Evolutionary conservation across 2,113 vertebrate species (phyloP), one percentile per base, ranked within the genome.

Genomic region (Helogale parvula): DNA sequence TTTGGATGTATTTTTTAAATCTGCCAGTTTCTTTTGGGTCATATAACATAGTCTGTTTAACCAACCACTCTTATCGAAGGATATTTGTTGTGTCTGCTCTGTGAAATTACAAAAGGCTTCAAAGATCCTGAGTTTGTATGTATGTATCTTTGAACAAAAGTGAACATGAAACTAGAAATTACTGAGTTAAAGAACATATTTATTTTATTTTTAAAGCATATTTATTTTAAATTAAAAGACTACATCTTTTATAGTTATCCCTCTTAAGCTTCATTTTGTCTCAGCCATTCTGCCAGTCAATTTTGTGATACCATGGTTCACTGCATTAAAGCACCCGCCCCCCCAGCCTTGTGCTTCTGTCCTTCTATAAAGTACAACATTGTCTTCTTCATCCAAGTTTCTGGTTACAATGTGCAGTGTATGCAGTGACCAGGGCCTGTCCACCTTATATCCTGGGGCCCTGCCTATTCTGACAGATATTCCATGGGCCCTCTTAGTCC

Each of bases 21-120:
- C 10, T 74, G 25, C 13, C 74, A 57, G 6, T 79, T 89, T 90
- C 54, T 12, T 10, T 17, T 80, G 8, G 8, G 31, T 88, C 5
- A 63, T 17, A 71, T 63, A 80, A 81, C 10, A n/a, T 83, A 65
- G 77, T 69, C 50, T 77, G 60, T 87, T 69, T 87, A 92, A 90
- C 23, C 11, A 68, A 66, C 2, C 9, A 7, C 15, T 10, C 15
- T 72, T 80, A 60, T 5, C 45, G n/a, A 94, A 96, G 2, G n/a
- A 33, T n/a, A 66, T 52, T n/a, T 76, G 2, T 85, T 93, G 10
- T 31, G 1, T 88, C 31, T 12, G n/a, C 17, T 41, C 9, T 52
- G 57, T 31, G 6, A 4, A 93, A 47, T 60, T 83, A 89, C 33
- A 82, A 86, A 84, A 83, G 12, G 1, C 69, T 79, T 7, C 21